Conservation (phyloP, 1,140 invertebrate genomes). For the Drosophila orena region DNA sequence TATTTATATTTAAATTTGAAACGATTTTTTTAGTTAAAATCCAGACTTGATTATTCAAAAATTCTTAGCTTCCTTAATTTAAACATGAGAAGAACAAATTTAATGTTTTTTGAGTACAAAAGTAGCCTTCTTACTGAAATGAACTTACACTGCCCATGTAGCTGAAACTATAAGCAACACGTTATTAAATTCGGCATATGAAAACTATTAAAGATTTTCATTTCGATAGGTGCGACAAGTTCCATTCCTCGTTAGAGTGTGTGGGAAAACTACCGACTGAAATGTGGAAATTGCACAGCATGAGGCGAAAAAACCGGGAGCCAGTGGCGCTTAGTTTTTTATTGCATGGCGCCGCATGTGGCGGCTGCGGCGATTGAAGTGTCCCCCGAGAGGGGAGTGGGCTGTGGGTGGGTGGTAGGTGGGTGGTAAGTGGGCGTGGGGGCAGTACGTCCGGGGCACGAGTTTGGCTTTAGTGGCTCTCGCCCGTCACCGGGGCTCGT, state of each 20-base stretch:
- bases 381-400: slow-evolving; percentile 4
- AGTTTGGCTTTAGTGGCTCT: slow-evolving; percentile 69
- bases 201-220: not conserved
- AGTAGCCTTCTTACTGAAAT: too few relatives aligned
- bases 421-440: slow-evolving; percentile 7
- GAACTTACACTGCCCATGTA: too few relatives aligned
- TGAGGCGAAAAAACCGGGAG: slow-evolving; percentile 15
- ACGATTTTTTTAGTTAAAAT: too few relatives aligned
- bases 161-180: too few relatives aligned
- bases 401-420: not conserved
- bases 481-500: slow-evolving; percentile 61
- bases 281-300: slow-evolving; percentile 22
- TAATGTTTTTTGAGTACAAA: too few relatives aligned
- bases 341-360: slow-evolving; percentile 69
- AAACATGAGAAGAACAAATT: too few relatives aligned
- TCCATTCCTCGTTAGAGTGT: not conserved
- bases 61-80: too few relatives aligned
- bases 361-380: slow-evolving; percentile 43
- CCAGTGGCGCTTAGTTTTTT: slow-evolving; percentile 67
- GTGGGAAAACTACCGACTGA: slow-evolving; percentile 14
- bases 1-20: too few relatives aligned
- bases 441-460: slow-evolving; percentile 70
- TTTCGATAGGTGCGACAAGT: not conserved
- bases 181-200: too few relatives aligned
- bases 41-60: too few relatives aligned